A percentile compares a stretch with the other conserved stretches of the same genome.
Conservation (phyloP, 2,888 invertebrate species). For the Rhagium mordax region DNA sequence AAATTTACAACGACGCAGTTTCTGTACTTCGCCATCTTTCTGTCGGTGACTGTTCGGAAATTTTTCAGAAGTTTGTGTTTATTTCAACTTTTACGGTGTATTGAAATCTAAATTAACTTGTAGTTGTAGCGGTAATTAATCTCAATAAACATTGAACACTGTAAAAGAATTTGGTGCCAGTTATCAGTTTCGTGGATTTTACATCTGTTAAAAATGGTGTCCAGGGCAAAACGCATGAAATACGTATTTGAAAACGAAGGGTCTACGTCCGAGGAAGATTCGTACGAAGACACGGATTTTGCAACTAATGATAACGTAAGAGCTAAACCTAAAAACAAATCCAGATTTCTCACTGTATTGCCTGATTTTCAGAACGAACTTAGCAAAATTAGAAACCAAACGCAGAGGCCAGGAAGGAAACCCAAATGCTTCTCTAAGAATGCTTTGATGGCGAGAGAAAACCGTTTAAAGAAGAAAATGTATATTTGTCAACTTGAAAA, state of each 20-base stretch:
- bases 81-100: no score
- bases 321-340: constrained; percentile 8
- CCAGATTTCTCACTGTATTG: constrained; percentile 12
- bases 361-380: constrained; percentile 38
- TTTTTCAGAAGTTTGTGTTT: no score
- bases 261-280: constrained; percentile 44
- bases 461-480: constrained; percentile 76
- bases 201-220: constrained; percentile 42
- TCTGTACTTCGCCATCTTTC: no score
- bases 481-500: constrained; percentile 74
- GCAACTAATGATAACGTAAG: constrained; percentile 38
- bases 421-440: constrained; percentile 72
- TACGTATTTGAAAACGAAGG: constrained; percentile 46
- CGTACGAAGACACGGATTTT: constrained; percentile 38
- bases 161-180: neutral
- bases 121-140: neutral
- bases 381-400: constrained; percentile 37
- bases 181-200: neutral
- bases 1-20: no score
- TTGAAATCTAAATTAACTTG: no score
- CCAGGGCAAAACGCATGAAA: constrained; percentile 49
- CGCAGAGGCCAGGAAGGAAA: constrained; percentile 54
- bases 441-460: constrained; percentile 77
- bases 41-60: no score
- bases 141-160: neutral